phyloP scores from a whole-genome alignment of 2,888 invertebrate species.

The Melanostoma mellinum region DNA sequence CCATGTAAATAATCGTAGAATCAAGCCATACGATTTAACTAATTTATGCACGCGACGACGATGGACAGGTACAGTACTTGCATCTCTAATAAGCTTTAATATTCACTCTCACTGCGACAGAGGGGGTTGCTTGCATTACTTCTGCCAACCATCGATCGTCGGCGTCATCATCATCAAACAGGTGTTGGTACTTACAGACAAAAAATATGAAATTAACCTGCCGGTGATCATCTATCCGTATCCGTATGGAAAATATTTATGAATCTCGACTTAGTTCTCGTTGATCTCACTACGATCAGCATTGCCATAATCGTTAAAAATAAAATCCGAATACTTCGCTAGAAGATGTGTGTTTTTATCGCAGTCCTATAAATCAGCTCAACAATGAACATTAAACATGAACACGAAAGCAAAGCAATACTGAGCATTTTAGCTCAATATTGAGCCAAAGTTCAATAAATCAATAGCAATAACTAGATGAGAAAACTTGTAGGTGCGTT shows the following conservation, averaged over 20 bases:
- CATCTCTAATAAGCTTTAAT: conserved; percentile 58
- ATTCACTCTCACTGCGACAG: conserved; percentile 66
- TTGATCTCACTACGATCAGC: too few species aligned
- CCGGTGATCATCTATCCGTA: conserved; percentile 65
- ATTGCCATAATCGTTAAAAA: too few species aligned
- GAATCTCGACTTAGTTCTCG: conserved; percentile 41
- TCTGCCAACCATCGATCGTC: conserved; percentile 39
- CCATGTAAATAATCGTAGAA: not conserved
- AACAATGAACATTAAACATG: too few species aligned
- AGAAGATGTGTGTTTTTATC: too few species aligned
- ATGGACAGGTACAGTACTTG: conserved; percentile 31
- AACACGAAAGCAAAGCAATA: too few species aligned
- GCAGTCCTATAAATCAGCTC: too few species aligned
- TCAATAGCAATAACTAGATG: too few species aligned
- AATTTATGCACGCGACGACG: conserved; percentile 58
- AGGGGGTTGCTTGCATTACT: conserved; percentile 34
- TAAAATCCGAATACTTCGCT: too few species aligned
- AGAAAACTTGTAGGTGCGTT: too few species aligned
- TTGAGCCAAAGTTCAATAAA: too few species aligned
- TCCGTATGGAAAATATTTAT: conserved; percentile 63
- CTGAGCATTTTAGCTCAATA: too few species aligned
- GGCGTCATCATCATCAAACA: conserved; percentile 12
- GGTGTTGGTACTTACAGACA: conserved; percentile 32
- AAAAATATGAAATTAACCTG: conserved; percentile 25
- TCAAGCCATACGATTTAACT: conserved; percentile 25